Evolutionary conservation across 2,888 invertebrate species (phyloP).

Genomic region (Allygus modestus): DNA sequence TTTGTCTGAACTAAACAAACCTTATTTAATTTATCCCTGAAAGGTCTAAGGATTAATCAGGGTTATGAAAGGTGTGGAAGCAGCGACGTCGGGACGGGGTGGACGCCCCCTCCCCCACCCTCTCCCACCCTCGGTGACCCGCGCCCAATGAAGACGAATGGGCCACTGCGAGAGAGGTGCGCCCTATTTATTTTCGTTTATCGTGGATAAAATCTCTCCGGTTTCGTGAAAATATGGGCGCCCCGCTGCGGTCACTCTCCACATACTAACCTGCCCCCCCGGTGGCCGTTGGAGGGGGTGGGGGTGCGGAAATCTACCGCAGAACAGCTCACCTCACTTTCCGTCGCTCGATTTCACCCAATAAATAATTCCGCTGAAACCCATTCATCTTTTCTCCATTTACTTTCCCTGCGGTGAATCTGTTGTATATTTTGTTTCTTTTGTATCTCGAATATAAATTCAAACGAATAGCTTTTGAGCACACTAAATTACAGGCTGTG

Average conservation of each 20-base stretch:
- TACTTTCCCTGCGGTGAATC: constrained; percentile 26
- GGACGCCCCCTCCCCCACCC: not conserved
- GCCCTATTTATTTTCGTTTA: constrained; percentile 55
- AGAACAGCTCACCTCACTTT: constrained; percentile 48
- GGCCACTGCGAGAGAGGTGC: constrained; percentile 40
- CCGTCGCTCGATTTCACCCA: constrained; percentile 52
- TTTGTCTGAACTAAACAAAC: not conserved
- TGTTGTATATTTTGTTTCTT: constrained; percentile 36
- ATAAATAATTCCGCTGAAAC: constrained; percentile 48
- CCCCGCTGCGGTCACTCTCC: constrained; percentile 44
- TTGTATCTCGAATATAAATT: constrained; percentile 1
- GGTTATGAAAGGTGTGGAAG: constrained; percentile 34
- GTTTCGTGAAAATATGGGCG: constrained; percentile 48
- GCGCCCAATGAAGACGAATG: constrained; percentile 51
- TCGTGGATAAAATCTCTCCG: constrained; percentile 30
- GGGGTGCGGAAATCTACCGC: constrained; percentile 35
- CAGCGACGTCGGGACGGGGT: not conserved
- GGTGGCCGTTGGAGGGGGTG: not conserved
- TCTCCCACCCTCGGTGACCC: constrained; percentile 2
- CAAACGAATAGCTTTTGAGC: not conserved
- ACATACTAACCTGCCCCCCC: constrained; percentile 45
- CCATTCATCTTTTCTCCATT: constrained; percentile 50
- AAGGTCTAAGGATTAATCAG: constrained; percentile 4
- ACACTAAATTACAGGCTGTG: not conserved
- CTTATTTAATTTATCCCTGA: constrained; percentile 6